Percentiles rank a stretch among this genome's conserved stretches.
phyloP scores from a whole-genome alignment of 2,888 invertebrate species.

The Phaedon cochleariae region DNA sequence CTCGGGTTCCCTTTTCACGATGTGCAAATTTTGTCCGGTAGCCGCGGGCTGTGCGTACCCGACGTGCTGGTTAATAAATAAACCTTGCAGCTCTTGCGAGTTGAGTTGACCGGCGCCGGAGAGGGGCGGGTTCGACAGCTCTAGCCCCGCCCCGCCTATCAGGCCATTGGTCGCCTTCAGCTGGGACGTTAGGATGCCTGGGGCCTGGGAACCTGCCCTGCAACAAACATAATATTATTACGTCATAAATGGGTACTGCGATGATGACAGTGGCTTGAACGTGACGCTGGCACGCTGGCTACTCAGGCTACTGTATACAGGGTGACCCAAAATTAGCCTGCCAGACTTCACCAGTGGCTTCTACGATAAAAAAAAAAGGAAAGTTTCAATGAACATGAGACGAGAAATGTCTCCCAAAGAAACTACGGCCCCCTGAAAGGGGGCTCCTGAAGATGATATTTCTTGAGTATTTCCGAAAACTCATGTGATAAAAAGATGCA shows the following conservation, averaged over 20 bases:
- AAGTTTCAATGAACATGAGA: too few species aligned
- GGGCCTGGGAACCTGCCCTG: conserved; percentile 62
- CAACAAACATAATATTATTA: conserved; percentile 59
- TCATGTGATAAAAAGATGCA: too few species aligned
- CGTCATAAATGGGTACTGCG: conserved; percentile 46
- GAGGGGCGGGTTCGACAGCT: conserved; percentile 62
- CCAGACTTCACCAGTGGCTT: too few species aligned
- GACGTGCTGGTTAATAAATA: conserved; percentile 70
- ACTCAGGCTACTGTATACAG: too few species aligned
- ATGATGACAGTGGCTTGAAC: conserved; percentile 13
- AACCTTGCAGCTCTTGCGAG: conserved; percentile 67
- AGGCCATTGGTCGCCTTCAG: conserved; percentile 76
- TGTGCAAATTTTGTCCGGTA: conserved; percentile 68
- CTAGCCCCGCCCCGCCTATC: conserved; percentile 73
- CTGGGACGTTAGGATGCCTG: conserved; percentile 71
- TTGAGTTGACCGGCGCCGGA: conserved; percentile 66
- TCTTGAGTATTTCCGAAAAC: too few species aligned
- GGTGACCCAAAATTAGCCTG: too few species aligned
- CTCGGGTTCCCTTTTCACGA: conserved; percentile 84
- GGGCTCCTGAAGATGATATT: too few species aligned
- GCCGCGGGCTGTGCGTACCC: conserved; percentile 64
- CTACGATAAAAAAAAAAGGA: too few species aligned
- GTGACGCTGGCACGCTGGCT: too few species aligned
- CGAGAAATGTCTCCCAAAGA: too few species aligned
- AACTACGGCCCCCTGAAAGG: too few species aligned